Conservation (phyloP, 2,888 invertebrate genomes). For the Encarsia formosa region DNA sequence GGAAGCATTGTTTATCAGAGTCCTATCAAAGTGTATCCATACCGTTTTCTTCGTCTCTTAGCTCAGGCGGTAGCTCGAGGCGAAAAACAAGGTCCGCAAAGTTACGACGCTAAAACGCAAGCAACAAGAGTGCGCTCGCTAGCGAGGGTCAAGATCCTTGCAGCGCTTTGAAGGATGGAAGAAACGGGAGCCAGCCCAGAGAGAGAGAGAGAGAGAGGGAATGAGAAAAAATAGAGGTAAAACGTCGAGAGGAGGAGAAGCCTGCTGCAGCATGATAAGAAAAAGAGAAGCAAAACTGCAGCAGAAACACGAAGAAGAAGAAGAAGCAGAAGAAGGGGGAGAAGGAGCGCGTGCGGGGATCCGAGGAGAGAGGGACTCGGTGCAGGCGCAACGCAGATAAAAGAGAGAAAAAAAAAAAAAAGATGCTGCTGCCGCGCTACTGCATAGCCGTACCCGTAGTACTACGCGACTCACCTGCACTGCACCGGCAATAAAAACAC, state of each 20-base stretch:
- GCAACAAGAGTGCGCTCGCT: constrained; percentile 39
- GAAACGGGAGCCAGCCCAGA: constrained; percentile 22
- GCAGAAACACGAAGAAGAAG: constrained; percentile 23
- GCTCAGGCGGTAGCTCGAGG: constrained; percentile 31
- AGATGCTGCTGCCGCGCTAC: constrained; percentile 47
- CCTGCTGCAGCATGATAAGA: constrained; percentile 21
- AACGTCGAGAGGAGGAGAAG: background rate
- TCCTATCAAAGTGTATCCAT: constrained; percentile 40
- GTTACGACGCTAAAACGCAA: constrained; percentile 47
- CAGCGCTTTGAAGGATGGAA: constrained; percentile 44
- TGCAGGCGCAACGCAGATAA: constrained; percentile 2
- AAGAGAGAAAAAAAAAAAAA: constrained; percentile 37
- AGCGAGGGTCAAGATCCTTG: constrained; percentile 52
- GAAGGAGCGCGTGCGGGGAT: constrained; percentile 18
- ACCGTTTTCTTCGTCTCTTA: constrained; percentile 22
- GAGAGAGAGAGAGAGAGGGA: constrained; percentile 23
- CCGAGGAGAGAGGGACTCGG: constrained; percentile 17
- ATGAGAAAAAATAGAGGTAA: constrained; percentile 2
- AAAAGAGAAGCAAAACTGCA: constrained; percentile 21
- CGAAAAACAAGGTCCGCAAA: constrained; percentile 49
- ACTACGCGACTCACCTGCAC: too few relatives aligned
- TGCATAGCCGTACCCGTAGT: background rate
- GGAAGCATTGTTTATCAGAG: constrained; percentile 42
- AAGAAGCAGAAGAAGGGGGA: constrained; percentile 28
- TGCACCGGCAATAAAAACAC: background rate